Percentiles rank a stretch among this genome's conserved stretches.
Conservation (phyloP, 2,888 invertebrate species). For the Andrena camellia region DNA sequence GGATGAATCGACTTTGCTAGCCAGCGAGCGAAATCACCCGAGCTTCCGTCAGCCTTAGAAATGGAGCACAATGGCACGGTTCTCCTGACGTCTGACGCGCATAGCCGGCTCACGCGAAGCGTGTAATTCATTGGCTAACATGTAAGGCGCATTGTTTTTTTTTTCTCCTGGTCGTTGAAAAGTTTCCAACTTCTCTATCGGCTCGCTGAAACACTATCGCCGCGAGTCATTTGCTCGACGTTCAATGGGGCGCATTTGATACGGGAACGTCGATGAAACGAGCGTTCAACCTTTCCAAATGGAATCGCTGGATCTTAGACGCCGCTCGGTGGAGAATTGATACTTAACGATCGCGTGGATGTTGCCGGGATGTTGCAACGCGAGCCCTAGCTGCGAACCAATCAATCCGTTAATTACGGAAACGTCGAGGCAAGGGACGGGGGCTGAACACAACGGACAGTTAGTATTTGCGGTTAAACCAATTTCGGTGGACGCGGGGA, state of each 20-base stretch:
- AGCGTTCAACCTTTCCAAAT: background rate
- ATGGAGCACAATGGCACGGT: constrained; percentile 60
- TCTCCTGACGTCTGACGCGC: constrained; percentile 54
- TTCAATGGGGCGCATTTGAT: background rate
- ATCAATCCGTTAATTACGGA: constrained; percentile 17
- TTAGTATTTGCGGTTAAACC: constrained; percentile 23
- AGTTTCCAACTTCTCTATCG: background rate
- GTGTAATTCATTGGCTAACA: constrained; percentile 41
- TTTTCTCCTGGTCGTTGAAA: background rate
- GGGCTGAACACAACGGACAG: constrained; percentile 1
- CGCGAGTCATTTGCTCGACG: constrained; percentile 11
- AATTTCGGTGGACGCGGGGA: constrained; percentile 35
- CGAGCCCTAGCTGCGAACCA: background rate
- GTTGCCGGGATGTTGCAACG: background rate
- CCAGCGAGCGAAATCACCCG: constrained; percentile 59
- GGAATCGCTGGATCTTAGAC: background rate
- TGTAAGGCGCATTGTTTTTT: constrained; percentile 33
- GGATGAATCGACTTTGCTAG: constrained; percentile 45
- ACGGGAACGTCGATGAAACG: background rate
- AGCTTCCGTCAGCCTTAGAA: constrained; percentile 71
- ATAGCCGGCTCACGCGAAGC: constrained; percentile 28
- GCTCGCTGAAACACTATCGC: background rate
- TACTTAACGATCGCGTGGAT: background rate
- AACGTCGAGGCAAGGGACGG: background rate
- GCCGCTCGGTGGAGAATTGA: background rate